Evolutionary conservation across 2,888 invertebrate genomes (phyloP).

Genomic region (Pollenia amentaria): DNA sequence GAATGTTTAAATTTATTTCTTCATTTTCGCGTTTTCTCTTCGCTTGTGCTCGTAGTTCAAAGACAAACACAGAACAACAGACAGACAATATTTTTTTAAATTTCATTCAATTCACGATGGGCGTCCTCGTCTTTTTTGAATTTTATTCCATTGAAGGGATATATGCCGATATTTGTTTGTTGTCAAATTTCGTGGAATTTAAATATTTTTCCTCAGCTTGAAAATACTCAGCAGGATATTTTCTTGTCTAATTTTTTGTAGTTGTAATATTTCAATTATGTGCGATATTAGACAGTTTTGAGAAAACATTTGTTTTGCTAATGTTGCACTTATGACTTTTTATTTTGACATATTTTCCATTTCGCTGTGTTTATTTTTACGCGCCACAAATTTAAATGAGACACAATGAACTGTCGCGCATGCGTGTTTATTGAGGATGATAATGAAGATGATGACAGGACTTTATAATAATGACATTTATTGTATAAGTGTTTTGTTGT

Average conservation of each 20-base stretch:
- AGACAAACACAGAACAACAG: not conserved
- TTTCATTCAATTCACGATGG: slow-evolving; percentile 41
- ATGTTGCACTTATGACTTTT: slow-evolving; percentile 62
- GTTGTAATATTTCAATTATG: slow-evolving; percentile 45
- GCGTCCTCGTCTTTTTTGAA: not conserved
- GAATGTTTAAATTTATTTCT: not conserved
- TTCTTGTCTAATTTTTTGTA: not conserved
- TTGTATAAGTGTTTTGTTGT: slow-evolving; percentile 16
- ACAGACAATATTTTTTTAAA: not conserved
- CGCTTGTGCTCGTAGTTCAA: not conserved
- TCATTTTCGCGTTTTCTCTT: not conserved
- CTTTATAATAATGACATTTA: slow-evolving; percentile 18
- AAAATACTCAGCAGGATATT: slow-evolving; percentile 44
- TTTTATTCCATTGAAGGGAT: slow-evolving; percentile 3
- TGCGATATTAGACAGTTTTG: slow-evolving; percentile 51
- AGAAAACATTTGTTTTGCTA: slow-evolving; percentile 60
- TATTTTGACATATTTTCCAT: slow-evolving; percentile 27
- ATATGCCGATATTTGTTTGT: not conserved
- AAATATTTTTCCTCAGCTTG: not conserved
- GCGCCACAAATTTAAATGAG: slow-evolving; percentile 16
- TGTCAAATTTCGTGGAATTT: slow-evolving; percentile 35
- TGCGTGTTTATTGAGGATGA: not conserved
- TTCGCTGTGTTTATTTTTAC: not conserved
- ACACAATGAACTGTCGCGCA: slow-evolving; percentile 12
- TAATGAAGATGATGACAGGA: slow-evolving; percentile 24